These are phyloP conservation scores for Lerema accius DNA, from an alignment of 1,140 invertebrate species.

Conservation along the genomic window DNA sequence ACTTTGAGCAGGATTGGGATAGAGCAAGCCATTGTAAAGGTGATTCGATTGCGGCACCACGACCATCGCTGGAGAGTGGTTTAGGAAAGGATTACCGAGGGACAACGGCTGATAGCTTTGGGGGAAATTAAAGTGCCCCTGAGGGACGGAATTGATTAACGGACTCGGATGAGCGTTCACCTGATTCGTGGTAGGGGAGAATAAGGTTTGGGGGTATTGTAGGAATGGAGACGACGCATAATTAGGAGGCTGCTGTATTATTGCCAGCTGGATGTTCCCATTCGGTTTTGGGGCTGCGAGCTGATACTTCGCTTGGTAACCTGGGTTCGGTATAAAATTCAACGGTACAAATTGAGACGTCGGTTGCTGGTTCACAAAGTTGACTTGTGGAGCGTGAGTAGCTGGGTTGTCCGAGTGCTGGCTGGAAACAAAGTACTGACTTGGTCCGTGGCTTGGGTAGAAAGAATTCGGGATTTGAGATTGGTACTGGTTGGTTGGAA, in stretches of 20 bases:
- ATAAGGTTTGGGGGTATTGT: constrained; percentile 56
- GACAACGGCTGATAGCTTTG: constrained; percentile 54
- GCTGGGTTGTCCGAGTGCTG: constrained; percentile 19
- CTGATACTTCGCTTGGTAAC: constrained; percentile 73
- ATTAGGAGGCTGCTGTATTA: constrained; percentile 53
- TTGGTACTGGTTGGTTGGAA: constrained; percentile 53
- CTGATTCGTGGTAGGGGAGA: constrained; percentile 49
- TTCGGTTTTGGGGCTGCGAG: constrained; percentile 56
- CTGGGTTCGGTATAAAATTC: constrained; percentile 67
- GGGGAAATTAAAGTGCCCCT: constrained; percentile 55
- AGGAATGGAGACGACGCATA: constrained; percentile 49
- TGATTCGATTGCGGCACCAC: constrained; percentile 64
- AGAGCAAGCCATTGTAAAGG: constrained; percentile 65
- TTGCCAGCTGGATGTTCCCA: constrained; percentile 63
- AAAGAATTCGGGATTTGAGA: constrained; percentile 64
- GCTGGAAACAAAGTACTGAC: constrained; percentile 56
- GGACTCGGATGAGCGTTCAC: constrained; percentile 41
- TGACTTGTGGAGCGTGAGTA: constrained; percentile 11
- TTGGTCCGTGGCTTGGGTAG: constrained; percentile 63
- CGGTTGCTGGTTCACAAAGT: constrained; percentile 8
- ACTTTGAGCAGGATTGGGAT: constrained; percentile 62
- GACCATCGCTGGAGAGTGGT: constrained; percentile 68
- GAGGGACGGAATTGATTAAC: constrained; percentile 36
- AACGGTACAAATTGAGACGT: constrained; percentile 65
- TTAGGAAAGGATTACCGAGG: constrained; percentile 51